Conservation (phyloP, 1,140 invertebrate species). For the Papilio dardanus region DNA sequence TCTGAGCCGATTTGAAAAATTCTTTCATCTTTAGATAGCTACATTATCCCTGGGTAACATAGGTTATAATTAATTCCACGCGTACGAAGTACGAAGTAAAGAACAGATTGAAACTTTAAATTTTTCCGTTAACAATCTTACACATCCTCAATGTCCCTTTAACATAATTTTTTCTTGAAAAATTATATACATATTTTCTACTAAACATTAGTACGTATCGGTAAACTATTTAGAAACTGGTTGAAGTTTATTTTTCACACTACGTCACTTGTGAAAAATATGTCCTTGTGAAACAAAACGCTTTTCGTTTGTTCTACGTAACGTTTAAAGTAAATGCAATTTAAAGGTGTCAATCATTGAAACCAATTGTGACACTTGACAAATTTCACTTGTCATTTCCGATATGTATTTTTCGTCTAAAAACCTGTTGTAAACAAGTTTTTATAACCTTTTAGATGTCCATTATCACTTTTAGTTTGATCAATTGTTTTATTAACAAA, state of each 20-base stretch:
- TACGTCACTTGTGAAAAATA: slow-evolving; percentile 13
- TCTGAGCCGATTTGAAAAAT: too few relatives aligned
- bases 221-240: slow-evolving; percentile 2
- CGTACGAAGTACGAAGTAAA: too few relatives aligned
- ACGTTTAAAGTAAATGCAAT: slow-evolving; percentile 26
- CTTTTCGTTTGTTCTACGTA: slow-evolving; percentile 28
- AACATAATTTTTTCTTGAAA: too few relatives aligned
- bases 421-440: slow-evolving; percentile 2
- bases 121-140: too few relatives aligned
- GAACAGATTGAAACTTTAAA: too few relatives aligned
- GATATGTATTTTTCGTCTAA: slow-evolving; percentile 10
- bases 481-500: slow-evolving; percentile 6
- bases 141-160: too few relatives aligned
- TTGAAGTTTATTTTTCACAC: not conserved
- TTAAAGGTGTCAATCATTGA: slow-evolving; percentile 25
- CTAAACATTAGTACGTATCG: not conserved
- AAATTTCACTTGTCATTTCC: slow-evolving; percentile 31
- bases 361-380: slow-evolving; percentile 20
- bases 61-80: too few relatives aligned
- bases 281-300: slow-evolving; percentile 22
- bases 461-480: slow-evolving; percentile 7
- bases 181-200: not conserved
- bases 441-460: slow-evolving; percentile 20
- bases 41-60: too few relatives aligned
- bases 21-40: too few relatives aligned